phyloP scores from a whole-genome alignment of 2,113 vertebrate genomes.

The Neomonachus schauinslandi region DNA sequence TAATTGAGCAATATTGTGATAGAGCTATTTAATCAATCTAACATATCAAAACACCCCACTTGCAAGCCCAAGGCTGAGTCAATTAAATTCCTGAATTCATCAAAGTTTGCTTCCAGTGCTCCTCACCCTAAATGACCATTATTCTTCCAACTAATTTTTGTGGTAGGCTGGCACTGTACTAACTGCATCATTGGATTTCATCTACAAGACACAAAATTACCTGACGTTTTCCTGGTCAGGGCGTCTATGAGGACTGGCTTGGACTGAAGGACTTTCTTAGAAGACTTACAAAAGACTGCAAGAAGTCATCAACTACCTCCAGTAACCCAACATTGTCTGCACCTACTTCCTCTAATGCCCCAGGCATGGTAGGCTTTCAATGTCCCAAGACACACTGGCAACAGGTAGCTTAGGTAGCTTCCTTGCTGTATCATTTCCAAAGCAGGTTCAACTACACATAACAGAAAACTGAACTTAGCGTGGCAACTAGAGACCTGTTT shows the following conservation, averaged over 20 bases:
- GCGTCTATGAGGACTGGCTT: neutral
- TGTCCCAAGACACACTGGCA: neutral
- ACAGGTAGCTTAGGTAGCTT: neutral
- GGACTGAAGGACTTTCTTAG: neutral
- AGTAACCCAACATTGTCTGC: neutral
- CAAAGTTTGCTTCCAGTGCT: neutral
- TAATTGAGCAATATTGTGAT: neutral
- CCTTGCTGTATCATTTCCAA: constrained; percentile 24
- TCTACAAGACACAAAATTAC: neutral
- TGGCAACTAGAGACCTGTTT: neutral
- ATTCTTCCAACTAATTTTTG: neutral
- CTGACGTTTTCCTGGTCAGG: neutral
- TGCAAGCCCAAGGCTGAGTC: neutral
- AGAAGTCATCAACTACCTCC: neutral
- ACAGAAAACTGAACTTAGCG: neutral
- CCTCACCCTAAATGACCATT: neutral
- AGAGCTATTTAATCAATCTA: constrained; percentile 32
- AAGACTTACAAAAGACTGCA: neutral
- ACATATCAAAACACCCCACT: neutral
- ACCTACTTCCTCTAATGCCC: neutral
- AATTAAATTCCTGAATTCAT: constrained; percentile 3
- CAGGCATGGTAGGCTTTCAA: neutral
- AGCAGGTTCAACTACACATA: neutral
- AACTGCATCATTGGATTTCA: neutral
- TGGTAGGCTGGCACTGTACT: neutral